These are phyloP conservation scores for Diploscapter pachys DNA, from an alignment of 1,140 invertebrate genomes.

Conservation along the genomic window DNA sequence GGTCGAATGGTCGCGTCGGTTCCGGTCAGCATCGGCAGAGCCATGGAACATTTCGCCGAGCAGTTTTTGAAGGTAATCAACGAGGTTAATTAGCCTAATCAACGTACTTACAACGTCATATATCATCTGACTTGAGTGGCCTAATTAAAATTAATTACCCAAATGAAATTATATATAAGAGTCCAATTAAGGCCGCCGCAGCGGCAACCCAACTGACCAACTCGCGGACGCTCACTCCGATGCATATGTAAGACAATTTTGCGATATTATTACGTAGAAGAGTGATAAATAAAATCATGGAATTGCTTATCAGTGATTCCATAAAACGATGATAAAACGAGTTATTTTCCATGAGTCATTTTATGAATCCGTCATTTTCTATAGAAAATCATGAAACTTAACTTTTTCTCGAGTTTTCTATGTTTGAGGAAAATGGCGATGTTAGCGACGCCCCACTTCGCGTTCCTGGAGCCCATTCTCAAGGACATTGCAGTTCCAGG, in stretches of 20 bases:
- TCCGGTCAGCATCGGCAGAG: constrained; percentile 54
- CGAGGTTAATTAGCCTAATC: constrained; percentile 34
- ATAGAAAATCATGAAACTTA: no score
- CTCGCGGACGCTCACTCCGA: constrained; percentile 47
- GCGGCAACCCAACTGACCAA: constrained; percentile 22
- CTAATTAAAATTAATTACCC: no score
- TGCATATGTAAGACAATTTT: constrained; percentile 48
- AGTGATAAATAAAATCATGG: background rate
- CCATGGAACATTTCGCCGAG: constrained; percentile 59
- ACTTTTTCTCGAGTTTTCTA: constrained; percentile 8
- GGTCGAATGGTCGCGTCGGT: constrained; percentile 58
- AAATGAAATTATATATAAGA: background rate
- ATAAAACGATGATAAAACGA: no score
- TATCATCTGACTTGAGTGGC: no score
- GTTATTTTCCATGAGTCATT: no score
- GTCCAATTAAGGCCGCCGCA: constrained; percentile 9
- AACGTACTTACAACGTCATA: background rate
- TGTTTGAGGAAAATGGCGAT: constrained; percentile 45
- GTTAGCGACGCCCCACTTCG: constrained; percentile 41
- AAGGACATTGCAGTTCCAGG: constrained; percentile 32
- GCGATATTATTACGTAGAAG: constrained; percentile 3
- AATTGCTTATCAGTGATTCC: background rate
- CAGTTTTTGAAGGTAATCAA: constrained; percentile 43
- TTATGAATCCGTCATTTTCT: no score
- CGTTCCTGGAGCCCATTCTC: constrained; percentile 44